Evolutionary conservation across 2,797 vertebrate genomes (phyloP), one percentile per base, ranked within the genome.

Genomic region (Pampus argenteus): DNA sequence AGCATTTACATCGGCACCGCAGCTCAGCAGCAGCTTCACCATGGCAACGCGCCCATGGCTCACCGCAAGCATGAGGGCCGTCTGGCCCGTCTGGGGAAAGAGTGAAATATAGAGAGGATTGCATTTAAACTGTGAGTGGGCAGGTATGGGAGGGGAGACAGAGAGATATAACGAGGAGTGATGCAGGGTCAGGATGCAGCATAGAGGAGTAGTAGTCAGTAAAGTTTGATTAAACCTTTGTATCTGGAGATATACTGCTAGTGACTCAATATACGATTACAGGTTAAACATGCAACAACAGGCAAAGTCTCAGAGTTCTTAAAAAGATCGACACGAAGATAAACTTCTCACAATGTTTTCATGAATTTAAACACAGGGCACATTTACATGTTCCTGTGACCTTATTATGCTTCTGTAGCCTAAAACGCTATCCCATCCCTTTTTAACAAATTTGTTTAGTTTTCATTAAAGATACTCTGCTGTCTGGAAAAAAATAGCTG

Each of bases 1-100:
- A 66, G 95, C 91, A 88, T 99, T 98, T 71, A 97, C 90, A 6
- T 97, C 94, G 0, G 97, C 95, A 9, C 87, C 92, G 78, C 95
- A 96, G 60, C 92, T 88, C 80, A 99, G 93, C 58, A 99, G 94
- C 10, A 97, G 94, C 55, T 92, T 95, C 71, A 98, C 97, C 98
- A 98, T 98, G 91, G 97, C 95, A 3, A 94, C 93, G 36, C 97
- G 92, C 15, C 97, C 97, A 1, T 99, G 97, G 90, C 95, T 96
- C 40, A 98, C 96, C 2, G 96, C 97, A 26, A 99, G 94, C 96
- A 99, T 98, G 85, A 99, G 93, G 0, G 97, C 97, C 0, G 98
- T 99, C 94, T 97, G 98, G 36, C 97, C 97, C 2, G 94, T 94
- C 95, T 95, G 49, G 54, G 80, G 51, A 62, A 28, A 31, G 59